Evolutionary conservation across 2,797 vertebrate species (phyloP).

Genomic region (Adrianichthys oophorus): DNA sequence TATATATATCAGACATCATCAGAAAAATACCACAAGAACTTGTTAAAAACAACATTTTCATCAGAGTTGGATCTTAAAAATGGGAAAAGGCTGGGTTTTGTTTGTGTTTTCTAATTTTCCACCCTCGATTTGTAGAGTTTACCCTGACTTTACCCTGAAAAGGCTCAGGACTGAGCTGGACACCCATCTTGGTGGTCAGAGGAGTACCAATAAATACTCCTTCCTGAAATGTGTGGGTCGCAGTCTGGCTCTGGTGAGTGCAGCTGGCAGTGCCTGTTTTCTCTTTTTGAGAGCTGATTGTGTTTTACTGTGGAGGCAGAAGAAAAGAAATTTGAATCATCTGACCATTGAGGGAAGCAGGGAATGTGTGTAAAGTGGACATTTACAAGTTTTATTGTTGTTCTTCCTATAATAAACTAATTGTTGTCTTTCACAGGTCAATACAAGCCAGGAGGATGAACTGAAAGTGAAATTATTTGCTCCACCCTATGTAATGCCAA

Average conservation of each 20-base stretch:
- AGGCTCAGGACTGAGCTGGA: conserved; percentile 79
- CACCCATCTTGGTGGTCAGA: conserved; percentile 79
- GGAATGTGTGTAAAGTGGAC: conserved; percentile 26
- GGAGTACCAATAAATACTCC: conserved; percentile 79
- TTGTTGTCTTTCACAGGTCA: conserved; percentile 79
- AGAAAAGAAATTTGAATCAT: conserved; percentile 37
- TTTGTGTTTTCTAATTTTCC: neutral
- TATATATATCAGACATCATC: no score
- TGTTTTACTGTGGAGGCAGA: conserved; percentile 28
- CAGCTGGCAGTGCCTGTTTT: conserved; percentile 20
- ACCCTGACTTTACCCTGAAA: conserved; percentile 84
- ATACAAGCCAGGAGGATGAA: conserved; percentile 87
- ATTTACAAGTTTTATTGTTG: conserved; percentile 20
- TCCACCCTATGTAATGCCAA: conserved; percentile 87
- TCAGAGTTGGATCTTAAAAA: no score
- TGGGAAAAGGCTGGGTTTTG: neutral
- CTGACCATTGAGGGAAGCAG: conserved; percentile 28
- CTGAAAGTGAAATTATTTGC: conserved; percentile 89
- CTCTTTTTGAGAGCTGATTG: conserved; percentile 23
- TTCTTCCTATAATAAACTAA: conserved; percentile 2
- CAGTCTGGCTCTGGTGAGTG: conserved; percentile 89
- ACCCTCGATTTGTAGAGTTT: conserved; percentile 73
- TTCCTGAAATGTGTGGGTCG: conserved; percentile 93
- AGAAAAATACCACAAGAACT: no score
- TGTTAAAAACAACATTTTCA: no score